Evolutionary conservation across 2,797 vertebrate species (phyloP), one percentile per base, ranked within the genome.

Genomic region (Petrocephalus sullivani): DNA sequence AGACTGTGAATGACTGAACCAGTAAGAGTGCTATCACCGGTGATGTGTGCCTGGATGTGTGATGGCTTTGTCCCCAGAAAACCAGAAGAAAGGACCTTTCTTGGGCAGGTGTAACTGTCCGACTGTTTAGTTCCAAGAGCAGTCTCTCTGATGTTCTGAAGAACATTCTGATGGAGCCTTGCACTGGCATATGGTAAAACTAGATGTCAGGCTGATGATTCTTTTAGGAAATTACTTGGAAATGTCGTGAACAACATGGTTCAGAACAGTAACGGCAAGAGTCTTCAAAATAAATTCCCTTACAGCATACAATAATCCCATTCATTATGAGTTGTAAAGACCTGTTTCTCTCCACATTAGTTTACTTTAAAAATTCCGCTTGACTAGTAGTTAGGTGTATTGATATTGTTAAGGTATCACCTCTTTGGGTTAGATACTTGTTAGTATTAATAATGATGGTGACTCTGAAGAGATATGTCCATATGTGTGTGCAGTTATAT

Each of bases 381-480:
- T 46, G 41, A 28, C 78, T 51, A 51, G n/a, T n/a, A 9, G 49
- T 51, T 41, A 82, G 46, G 46, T 81, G 37, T 49, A 81, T 9
- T 81, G 41, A 81, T 16, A 81, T 81, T 41, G 75, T 81, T 81
- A 41, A 33, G 16, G 37, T 21, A 21, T 0, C 19, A 19, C 75
- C 37, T 87, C 37, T 87, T 58, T 61, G n/a, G 57, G 28, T 33
- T 67, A 10, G 33, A 12, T 14, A 67, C 33, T 67, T 67, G 64
- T 67, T 67, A 28, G 10, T 87, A 33, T 87, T 58, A 61, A 46
- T 21, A 46, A 46, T 33, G 61, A 67, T 28, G 21, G 41, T 64
- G 58, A 46, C 23, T 87, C 57, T 23, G 58, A 67, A 61, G 14
- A 56, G n/a, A n/a, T 87, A 60, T 87, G 86, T 87, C 37, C 49